A percentile compares a stretch with the other conserved stretches of the same genome.
Conservation (phyloP, 1,140 invertebrate genomes). For the Solen grandis region DNA sequence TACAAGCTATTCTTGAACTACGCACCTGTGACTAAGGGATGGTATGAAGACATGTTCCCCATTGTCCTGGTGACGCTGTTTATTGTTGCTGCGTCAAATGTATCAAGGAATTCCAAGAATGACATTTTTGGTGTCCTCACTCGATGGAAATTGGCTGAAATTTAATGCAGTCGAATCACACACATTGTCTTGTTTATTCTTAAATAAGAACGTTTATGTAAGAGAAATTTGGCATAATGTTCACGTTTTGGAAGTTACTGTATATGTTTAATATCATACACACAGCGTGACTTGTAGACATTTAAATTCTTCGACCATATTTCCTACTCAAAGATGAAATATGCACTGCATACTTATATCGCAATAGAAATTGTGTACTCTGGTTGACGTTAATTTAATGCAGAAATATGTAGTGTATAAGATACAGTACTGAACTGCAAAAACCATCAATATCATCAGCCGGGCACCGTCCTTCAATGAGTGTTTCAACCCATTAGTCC, state of each 20-base stretch:
- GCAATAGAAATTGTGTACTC: no score
- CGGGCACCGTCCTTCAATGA: no score
- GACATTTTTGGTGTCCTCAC: not conserved
- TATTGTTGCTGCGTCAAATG: slow-evolving; percentile 51
- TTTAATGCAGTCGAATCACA: not conserved
- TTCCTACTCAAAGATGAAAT: no score
- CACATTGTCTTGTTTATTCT: not conserved
- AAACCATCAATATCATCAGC: no score
- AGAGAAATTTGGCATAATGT: not conserved
- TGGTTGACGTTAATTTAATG: no score
- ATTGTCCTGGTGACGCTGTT: not conserved
- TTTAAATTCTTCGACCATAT: not conserved
- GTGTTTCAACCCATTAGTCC: no score
- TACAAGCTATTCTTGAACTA: not conserved
- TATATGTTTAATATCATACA: no score
- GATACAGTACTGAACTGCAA: no score
- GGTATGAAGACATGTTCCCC: slow-evolving; percentile 23
- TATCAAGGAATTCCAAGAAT: slow-evolving; percentile 32
- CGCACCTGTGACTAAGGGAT: slow-evolving; percentile 65
- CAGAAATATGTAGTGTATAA: no score
- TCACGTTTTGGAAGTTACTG: not conserved
- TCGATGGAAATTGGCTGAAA: slow-evolving; percentile 17
- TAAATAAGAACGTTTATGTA: not conserved
- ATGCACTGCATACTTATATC: no score
- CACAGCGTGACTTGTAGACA: no score